Evolutionary conservation across 2,888 invertebrate species (phyloP).

Genomic region (Plebejus anna): DNA sequence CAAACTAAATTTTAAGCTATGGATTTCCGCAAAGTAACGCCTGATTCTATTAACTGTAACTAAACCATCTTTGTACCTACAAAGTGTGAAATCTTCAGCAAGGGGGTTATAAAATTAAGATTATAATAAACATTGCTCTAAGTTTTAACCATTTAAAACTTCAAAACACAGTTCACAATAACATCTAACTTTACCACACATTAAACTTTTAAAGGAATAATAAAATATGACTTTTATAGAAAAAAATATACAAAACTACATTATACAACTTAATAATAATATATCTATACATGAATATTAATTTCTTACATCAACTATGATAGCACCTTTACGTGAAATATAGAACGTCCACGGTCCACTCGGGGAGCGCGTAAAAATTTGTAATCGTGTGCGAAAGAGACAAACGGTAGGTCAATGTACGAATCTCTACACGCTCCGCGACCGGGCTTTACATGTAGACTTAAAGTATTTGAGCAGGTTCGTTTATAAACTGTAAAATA

Average conservation of each 20-base stretch:
- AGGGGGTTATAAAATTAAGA: background rate
- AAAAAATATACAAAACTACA: background rate
- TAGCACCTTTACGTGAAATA: background rate
- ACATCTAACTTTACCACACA: background rate
- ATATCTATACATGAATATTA: background rate
- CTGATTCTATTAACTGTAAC: too few relatives aligned
- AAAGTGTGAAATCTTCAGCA: background rate
- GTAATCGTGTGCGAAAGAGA: too few relatives aligned
- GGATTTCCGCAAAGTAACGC: too few relatives aligned
- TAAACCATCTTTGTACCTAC: too few relatives aligned
- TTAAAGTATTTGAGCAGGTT: background rate
- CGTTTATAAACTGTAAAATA: background rate
- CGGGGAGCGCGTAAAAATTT: background rate
- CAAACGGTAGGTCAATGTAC: too few relatives aligned
- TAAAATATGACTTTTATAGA: constrained; percentile 1
- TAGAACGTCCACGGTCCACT: background rate
- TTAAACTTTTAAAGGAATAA: background rate
- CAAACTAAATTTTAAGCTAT: too few relatives aligned
- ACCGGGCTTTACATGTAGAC: background rate
- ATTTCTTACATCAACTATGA: background rate
- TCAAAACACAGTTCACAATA: background rate
- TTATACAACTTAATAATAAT: background rate
- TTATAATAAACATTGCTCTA: background rate
- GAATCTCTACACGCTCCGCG: too few relatives aligned
- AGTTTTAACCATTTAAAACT: background rate